A percentile compares a stretch with the other conserved stretches of the same genome.
Evolutionary conservation across 2,888 invertebrate species (phyloP).

Genomic region (Coelinius sp.): DNA sequence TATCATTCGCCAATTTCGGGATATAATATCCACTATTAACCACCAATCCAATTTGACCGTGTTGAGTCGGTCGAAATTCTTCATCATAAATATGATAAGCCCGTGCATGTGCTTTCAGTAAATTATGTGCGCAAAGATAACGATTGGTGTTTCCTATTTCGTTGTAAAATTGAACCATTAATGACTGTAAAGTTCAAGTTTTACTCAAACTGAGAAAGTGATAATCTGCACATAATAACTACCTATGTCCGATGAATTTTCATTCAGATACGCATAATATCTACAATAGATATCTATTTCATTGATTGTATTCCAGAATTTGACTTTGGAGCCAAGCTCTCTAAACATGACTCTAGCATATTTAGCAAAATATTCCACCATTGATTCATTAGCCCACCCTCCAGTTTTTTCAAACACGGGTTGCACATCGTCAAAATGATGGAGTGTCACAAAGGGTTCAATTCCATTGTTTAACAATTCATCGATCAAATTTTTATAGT

Average conservation of each 20-base stretch:
- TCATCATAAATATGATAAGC: no score
- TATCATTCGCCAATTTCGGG: constrained; percentile 70
- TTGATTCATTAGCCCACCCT: constrained; percentile 79
- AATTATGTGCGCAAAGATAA: constrained; percentile 77
- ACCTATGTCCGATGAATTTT: no score
- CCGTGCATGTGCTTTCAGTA: constrained; percentile 78
- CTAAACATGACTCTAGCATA: constrained; percentile 76
- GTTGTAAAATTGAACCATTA: no score
- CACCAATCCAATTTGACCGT: constrained; percentile 75
- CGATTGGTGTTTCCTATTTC: constrained; percentile 74
- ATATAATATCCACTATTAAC: constrained; percentile 73
- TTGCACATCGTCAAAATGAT: constrained; percentile 75
- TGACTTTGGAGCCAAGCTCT: constrained; percentile 71
- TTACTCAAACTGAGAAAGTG: no score
- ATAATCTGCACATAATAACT: no score
- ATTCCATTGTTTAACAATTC: constrained; percentile 76
- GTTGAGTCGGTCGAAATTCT: constrained; percentile 73
- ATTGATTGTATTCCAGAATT: constrained; percentile 83
- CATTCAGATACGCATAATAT: constrained; percentile 74
- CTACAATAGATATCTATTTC: constrained; percentile 78
- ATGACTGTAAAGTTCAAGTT: no score
- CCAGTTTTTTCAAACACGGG: constrained; percentile 60
- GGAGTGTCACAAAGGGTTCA: constrained; percentile 75
- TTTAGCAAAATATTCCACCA: constrained; percentile 77
- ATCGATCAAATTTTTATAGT: constrained; percentile 84